A percentile compares a stretch with the other conserved stretches of the same genome.
Evolutionary conservation across 2,113 vertebrate species (phyloP).

Genomic region (Bos indicus): DNA sequence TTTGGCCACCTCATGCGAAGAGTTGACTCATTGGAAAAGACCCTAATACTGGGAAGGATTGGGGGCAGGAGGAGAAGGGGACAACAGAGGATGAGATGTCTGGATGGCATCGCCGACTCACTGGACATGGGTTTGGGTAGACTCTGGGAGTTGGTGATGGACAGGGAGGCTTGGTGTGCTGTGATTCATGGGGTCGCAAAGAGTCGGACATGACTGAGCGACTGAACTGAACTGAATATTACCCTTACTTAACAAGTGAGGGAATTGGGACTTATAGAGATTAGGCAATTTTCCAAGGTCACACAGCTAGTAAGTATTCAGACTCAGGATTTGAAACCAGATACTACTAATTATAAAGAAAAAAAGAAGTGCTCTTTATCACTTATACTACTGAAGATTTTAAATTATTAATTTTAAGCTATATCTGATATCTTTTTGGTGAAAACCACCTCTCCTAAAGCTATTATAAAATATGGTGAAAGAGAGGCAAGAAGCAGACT

Average conservation of each 20-base stretch:
- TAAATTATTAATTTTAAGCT: constrained; percentile 9
- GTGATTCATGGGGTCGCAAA: too few relatives aligned
- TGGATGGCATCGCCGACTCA: too few relatives aligned
- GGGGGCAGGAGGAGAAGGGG: too few relatives aligned
- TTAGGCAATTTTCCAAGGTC: background rate
- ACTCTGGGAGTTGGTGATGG: too few relatives aligned
- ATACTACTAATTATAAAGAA: background rate
- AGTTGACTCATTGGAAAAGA: too few relatives aligned
- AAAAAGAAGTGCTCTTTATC: background rate
- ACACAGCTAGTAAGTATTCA: background rate
- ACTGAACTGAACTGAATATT: background rate
- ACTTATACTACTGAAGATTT: background rate
- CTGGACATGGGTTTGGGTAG: too few relatives aligned
- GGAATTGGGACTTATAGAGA: background rate
- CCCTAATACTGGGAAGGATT: too few relatives aligned
- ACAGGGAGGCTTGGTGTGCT: too few relatives aligned
- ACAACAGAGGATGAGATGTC: too few relatives aligned
- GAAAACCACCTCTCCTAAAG: background rate
- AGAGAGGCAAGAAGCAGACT: background rate
- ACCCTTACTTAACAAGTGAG: background rate
- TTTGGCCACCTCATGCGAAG: too few relatives aligned
- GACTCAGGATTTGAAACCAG: background rate
- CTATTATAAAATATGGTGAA: background rate
- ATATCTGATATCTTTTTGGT: background rate
- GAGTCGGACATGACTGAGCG: accelerated